Percentiles rank a stretch among this genome's conserved stretches.
Conservation (phyloP, 2,888 invertebrate species). For the Andrena marginata region DNA sequence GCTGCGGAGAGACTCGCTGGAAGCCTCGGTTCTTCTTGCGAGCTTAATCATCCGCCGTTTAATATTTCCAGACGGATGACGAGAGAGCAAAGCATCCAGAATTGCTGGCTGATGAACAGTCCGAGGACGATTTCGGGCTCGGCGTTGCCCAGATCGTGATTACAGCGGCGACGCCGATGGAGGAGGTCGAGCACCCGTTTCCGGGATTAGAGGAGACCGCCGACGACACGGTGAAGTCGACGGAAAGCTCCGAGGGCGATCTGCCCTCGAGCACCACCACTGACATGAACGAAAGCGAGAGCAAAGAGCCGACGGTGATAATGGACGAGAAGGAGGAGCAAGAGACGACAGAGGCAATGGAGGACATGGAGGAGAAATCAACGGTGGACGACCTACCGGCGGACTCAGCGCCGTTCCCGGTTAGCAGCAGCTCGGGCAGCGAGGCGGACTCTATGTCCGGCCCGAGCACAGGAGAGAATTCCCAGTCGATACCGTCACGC, state of each 20-base stretch:
- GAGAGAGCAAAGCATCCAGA: constrained; percentile 40
- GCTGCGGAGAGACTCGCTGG: neutral
- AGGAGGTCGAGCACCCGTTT: constrained; percentile 93
- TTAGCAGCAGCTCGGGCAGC: constrained; percentile 89
- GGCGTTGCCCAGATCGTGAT: constrained; percentile 96
- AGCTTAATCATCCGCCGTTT: neutral
- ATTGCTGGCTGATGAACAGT: constrained; percentile 26
- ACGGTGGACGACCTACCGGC: constrained; percentile 87
- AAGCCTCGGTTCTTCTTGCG: neutral
- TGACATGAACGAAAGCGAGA: constrained; percentile 64
- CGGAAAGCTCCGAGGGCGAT: constrained; percentile 61
- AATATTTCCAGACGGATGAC: constrained; percentile 42
- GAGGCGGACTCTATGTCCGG: constrained; percentile 88
- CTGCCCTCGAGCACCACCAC: constrained; percentile 53
- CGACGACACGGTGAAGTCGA: constrained; percentile 66
- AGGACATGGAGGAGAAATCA: constrained; percentile 82
- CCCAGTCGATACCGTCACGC: constrained; percentile 86
- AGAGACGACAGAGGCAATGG: constrained; percentile 66
- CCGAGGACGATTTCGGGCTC: constrained; percentile 88
- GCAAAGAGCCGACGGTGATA: constrained; percentile 64
- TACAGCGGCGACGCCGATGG: constrained; percentile 97
- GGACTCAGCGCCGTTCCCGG: constrained; percentile 87
- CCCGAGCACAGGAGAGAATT: constrained; percentile 88
- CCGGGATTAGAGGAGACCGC: constrained; percentile 87
- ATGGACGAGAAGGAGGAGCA: constrained; percentile 65